phyloP scores from a whole-genome alignment of 2,888 invertebrate genomes.

The Cephus sareptanus region DNA sequence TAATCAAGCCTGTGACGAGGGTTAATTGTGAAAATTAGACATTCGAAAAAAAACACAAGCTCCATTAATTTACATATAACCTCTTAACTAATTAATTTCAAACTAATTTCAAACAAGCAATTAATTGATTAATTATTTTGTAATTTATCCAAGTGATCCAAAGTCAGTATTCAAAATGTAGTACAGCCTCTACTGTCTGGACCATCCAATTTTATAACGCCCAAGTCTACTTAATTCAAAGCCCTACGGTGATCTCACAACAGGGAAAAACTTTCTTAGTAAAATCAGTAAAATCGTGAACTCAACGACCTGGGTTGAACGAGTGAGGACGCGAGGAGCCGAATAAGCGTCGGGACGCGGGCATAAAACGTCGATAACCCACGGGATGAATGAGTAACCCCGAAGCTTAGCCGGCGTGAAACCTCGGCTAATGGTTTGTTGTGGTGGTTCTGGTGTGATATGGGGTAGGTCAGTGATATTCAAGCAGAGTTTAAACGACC shows the following conservation, averaged over 20 bases:
- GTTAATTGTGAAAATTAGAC: background rate
- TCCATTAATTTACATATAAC: background rate
- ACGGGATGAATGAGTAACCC: slow-evolving; percentile 36
- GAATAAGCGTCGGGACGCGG: background rate
- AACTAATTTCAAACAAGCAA: background rate
- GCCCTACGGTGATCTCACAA: background rate
- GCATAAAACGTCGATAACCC: slow-evolving; percentile 46
- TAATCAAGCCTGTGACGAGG: background rate
- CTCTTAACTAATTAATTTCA: background rate
- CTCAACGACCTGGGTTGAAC: background rate
- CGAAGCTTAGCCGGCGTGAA: slow-evolving; percentile 21
- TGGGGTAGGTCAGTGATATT: slow-evolving; percentile 48
- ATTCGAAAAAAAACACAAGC: background rate
- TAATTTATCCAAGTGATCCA: too few species aligned
- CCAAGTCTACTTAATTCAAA: background rate
- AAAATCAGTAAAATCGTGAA: background rate
- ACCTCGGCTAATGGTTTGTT: slow-evolving; percentile 43
- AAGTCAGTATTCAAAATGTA: background rate
- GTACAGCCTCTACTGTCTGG: background rate
- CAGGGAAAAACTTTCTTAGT: background rate
- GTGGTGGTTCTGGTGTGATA: slow-evolving; percentile 34
- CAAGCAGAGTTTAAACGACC: slow-evolving; percentile 48
- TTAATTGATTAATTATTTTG: background rate
- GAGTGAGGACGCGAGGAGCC: background rate
- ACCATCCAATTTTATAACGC: background rate